Evolutionary conservation across 2,113 vertebrate genomes (phyloP), one percentile per base, ranked within the genome.

Genomic region (Pontoporia blainvillei): DNA sequence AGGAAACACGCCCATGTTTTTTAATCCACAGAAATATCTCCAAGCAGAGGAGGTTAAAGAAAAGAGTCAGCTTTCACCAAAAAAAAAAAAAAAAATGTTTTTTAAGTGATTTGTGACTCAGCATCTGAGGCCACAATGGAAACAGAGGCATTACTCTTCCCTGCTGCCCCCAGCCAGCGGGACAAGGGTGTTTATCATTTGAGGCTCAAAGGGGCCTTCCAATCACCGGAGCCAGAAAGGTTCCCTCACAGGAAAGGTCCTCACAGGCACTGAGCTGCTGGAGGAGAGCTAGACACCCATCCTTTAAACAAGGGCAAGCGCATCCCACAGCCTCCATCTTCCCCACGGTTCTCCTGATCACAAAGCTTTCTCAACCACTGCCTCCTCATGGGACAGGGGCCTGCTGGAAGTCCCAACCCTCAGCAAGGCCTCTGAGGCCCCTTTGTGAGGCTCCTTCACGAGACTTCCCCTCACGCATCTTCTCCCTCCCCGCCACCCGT

Each of bases 1-100:
- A 93, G 10, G 72, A 83, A 93, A 76, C 44, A 46, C 0, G 6
- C 8, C 27, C 23, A 13, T n/a, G 21, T 29, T 46, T 92, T 41
- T 81, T 54, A 87, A 72, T 49, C 81, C 90, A 46, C 2, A 64
- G 57, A 94, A 87, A 14, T n/a, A 90, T 39, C 85, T 83, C 59
- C 62, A 46, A 86, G 57, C 31, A 93, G n/a, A 84, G 49, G 36
- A 81, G 13, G 52, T 64, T 25, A 85, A 89, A 64, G 6, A n/a
- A 78, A n/a, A 78, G 29, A 52, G 29, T 66, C 12, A 25, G 49
- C 44, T 75, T 91, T 87, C 21, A 41, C 17, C 8, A 71, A 44
- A 20, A 52, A 36, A 27, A 71, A 52, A 69, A 17, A 54, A 54
- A 54, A n/a, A n/a, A n/a, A 4, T 20, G 15, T 49, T 78, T 36